phyloP scores from a whole-genome alignment of 2,888 invertebrate species.

The Troides oblongomaculatus region DNA sequence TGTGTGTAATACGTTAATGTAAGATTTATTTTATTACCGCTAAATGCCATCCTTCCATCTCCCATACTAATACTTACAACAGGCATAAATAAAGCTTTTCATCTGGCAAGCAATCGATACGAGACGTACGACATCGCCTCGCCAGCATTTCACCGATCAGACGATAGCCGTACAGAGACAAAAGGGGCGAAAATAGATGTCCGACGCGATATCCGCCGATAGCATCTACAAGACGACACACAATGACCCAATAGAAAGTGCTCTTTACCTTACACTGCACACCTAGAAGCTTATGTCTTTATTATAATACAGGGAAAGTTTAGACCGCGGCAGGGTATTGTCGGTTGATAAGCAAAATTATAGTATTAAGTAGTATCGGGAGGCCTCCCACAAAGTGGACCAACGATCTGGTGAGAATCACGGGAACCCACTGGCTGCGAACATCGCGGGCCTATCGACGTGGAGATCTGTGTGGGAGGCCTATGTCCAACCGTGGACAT shows the following conservation, averaged over 20 bases:
- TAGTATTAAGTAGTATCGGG: no score
- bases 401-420: no score
- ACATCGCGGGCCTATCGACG: no score
- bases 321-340: slow-evolving; percentile 2
- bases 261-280: slow-evolving; percentile 33
- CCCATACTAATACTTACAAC: background rate
- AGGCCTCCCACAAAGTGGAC: no score
- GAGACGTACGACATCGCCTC: slow-evolving; percentile 35
- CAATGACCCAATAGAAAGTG: slow-evolving; percentile 60
- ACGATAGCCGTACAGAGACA: slow-evolving; percentile 52
- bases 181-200: slow-evolving; percentile 57
- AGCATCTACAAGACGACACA: slow-evolving; percentile 47
- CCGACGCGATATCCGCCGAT: slow-evolving; percentile 53
- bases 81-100: slow-evolving; percentile 32
- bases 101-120: slow-evolving; percentile 34
- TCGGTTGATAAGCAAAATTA: slow-evolving; percentile 18
- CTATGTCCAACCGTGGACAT: no score
- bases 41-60: background rate
- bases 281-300: slow-evolving; percentile 32
- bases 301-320: slow-evolving; percentile 22
- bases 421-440: no score
- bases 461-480: no score
- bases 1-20: no score
- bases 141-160: slow-evolving; percentile 52
- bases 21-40: background rate